Percentiles rank a stretch among this genome's conserved stretches.
These are phyloP conservation scores for Thymelicus acteon DNA, from an alignment of 2,888 invertebrate genomes.

Conservation along the genomic window DNA sequence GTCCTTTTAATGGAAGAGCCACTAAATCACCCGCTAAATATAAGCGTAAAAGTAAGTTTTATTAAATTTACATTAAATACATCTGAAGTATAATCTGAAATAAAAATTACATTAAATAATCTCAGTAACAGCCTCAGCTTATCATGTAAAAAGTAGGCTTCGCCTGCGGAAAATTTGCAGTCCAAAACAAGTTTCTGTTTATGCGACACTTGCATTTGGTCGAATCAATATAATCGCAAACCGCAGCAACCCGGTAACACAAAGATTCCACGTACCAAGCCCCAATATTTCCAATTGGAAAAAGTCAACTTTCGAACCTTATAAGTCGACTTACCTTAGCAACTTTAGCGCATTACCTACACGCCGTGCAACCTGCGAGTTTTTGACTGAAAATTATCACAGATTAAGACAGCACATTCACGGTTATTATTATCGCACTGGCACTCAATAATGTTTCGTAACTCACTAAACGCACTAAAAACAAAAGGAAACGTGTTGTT, in stretches of 20 bases:
- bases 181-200: constrained; percentile 1
- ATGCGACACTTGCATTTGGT: not conserved
- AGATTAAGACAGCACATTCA: constrained; percentile 55
- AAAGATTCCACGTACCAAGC: constrained; percentile 42
- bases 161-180: not conserved
- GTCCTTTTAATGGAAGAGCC: not conserved
- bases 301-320: constrained; percentile 53
- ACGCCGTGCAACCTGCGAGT: constrained; percentile 47
- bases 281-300: constrained; percentile 44
- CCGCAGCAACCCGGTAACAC: constrained; percentile 42
- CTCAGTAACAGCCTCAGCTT: not conserved
- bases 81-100: no score
- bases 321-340: constrained; percentile 60
- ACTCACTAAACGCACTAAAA: constrained; percentile 56
- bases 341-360: constrained; percentile 58
- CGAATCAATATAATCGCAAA: not conserved
- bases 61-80: no score
- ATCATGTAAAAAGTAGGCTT: not conserved
- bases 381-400: constrained; percentile 50
- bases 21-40: no score
- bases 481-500: constrained; percentile 59
- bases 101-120: no score
- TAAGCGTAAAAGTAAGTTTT: no score
- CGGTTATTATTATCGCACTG: constrained; percentile 55
- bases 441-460: constrained; percentile 65